Evolutionary conservation across 2,888 invertebrate genomes (phyloP).

Genomic region (Drosophila neotestacea): DNA sequence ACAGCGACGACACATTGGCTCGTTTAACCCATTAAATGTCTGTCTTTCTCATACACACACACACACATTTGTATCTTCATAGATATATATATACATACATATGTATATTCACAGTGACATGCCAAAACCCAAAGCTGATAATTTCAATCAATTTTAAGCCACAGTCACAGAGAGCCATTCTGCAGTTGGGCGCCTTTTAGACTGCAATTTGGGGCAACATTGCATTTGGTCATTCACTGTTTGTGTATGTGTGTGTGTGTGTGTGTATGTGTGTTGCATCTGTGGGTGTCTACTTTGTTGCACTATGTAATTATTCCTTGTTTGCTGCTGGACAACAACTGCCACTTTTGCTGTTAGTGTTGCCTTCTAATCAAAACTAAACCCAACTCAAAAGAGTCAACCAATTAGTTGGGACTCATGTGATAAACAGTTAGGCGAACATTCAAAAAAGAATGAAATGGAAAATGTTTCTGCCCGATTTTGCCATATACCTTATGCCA

Average conservation of each 20-base stretch:
- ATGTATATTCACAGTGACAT: constrained; percentile 51
- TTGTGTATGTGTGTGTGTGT: neutral
- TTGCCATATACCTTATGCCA: constrained; percentile 17
- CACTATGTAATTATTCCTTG: constrained; percentile 44
- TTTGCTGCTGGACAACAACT: constrained; percentile 26
- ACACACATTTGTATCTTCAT: neutral
- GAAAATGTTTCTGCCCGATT: constrained; percentile 39
- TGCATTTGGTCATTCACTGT: constrained; percentile 14
- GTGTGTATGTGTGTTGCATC: neutral
- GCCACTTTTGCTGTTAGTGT: constrained; percentile 22
- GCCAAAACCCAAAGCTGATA: constrained; percentile 79
- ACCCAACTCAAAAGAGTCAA: constrained; percentile 65
- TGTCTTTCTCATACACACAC: constrained; percentile 12
- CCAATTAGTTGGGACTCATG: constrained; percentile 65
- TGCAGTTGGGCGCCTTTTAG: constrained; percentile 56
- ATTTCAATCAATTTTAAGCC: constrained; percentile 81
- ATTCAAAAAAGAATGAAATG: constrained; percentile 50
- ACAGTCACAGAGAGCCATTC: constrained; percentile 52
- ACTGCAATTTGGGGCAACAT: constrained; percentile 51
- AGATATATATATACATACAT: neutral
- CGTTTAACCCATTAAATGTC: constrained; percentile 78
- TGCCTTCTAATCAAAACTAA: constrained; percentile 63
- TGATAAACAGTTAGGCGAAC: constrained; percentile 72
- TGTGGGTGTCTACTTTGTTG: constrained; percentile 37
- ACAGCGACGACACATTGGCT: constrained; percentile 79